A percentile compares a stretch with the other conserved stretches of the same genome.
Conservation (phyloP, 2,113 vertebrate species). For the Gallinago undulata region DNA sequence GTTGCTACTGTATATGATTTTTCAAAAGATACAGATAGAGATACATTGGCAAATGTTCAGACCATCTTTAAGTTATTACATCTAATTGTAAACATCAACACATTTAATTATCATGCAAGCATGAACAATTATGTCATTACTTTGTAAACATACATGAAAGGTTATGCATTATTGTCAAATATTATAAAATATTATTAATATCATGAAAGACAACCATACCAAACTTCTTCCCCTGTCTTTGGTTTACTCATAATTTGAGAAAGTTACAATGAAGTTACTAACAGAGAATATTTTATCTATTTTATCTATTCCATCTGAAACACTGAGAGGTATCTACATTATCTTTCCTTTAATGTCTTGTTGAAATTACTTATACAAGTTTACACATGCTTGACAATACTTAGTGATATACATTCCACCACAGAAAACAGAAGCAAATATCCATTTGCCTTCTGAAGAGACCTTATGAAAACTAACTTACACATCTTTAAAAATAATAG, state of each 20-base stretch:
- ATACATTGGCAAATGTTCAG: conserved; percentile 54
- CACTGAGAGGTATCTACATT: not conserved
- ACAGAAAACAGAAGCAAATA: not conserved
- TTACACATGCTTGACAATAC: not conserved
- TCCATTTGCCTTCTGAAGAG: not conserved
- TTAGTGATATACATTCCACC: not conserved
- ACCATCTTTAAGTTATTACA: conserved; percentile 57
- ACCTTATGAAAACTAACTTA: not conserved
- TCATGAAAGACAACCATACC: not conserved
- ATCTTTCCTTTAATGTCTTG: not conserved
- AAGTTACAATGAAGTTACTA: not conserved
- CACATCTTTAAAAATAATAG: not conserved
- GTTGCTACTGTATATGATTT: conserved; percentile 24
- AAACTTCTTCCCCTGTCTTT: not conserved
- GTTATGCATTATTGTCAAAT: conserved; percentile 21
- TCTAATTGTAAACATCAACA: conserved; percentile 56
- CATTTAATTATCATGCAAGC: conserved; percentile 55
- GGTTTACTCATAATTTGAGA: not conserved
- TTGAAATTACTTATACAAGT: not conserved
- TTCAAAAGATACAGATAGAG: conserved; percentile 19
- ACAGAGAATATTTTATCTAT: not conserved
- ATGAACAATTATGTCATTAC: conserved; percentile 52
- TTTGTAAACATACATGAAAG: conserved; percentile 55
- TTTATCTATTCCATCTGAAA: not conserved
- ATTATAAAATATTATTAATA: conserved; percentile 17